phyloP scores from a whole-genome alignment of 2,888 invertebrate genomes.

The Dichetophora obliterata region DNA sequence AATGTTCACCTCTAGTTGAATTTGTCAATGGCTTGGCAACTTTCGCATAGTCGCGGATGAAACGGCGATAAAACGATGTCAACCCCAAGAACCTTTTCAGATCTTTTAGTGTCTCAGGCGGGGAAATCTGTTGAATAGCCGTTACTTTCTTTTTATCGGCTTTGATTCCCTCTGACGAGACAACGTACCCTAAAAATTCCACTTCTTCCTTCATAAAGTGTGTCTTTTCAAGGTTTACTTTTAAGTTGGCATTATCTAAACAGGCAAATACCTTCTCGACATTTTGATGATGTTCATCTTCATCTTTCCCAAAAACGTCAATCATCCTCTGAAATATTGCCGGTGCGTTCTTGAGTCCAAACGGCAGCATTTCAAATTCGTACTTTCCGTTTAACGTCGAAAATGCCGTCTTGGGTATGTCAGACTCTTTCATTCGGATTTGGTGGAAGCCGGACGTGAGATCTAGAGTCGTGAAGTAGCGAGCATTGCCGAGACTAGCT shows the following conservation, averaged over 20 bases:
- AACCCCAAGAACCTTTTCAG: slow-evolving; percentile 39
- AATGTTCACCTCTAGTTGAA: slow-evolving; percentile 43
- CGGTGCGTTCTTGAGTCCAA: slow-evolving; percentile 38
- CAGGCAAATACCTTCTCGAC: slow-evolving; percentile 24
- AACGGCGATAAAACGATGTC: slow-evolving; percentile 45
- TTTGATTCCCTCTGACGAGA: slow-evolving; percentile 26
- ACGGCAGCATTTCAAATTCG: slow-evolving; percentile 29
- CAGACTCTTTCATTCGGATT: too few species aligned
- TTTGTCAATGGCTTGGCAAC: slow-evolving; percentile 46
- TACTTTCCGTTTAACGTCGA: slow-evolving; percentile 44
- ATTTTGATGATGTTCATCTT: slow-evolving; percentile 31
- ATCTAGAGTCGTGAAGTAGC: slow-evolving; percentile 50
- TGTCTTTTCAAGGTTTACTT: slow-evolving; percentile 34
- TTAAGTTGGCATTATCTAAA: slow-evolving; percentile 31
- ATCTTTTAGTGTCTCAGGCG: slow-evolving; percentile 41
- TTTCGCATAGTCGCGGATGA: slow-evolving; percentile 42
- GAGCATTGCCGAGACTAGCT: slow-evolving; percentile 47
- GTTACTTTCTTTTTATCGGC: slow-evolving; percentile 15
- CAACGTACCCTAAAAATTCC: slow-evolving; percentile 41
- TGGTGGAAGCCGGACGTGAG: too few species aligned
- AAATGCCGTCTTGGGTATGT: too few species aligned
- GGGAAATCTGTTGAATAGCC: slow-evolving; percentile 30
- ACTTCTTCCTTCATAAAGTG: slow-evolving; percentile 33
- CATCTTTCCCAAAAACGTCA: slow-evolving; percentile 28
- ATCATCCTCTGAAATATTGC: slow-evolving; percentile 42